A percentile compares a stretch with the other conserved stretches of the same genome.
phyloP scores from a whole-genome alignment of 2,797 vertebrate species.

The Perodicticus potto region DNA sequence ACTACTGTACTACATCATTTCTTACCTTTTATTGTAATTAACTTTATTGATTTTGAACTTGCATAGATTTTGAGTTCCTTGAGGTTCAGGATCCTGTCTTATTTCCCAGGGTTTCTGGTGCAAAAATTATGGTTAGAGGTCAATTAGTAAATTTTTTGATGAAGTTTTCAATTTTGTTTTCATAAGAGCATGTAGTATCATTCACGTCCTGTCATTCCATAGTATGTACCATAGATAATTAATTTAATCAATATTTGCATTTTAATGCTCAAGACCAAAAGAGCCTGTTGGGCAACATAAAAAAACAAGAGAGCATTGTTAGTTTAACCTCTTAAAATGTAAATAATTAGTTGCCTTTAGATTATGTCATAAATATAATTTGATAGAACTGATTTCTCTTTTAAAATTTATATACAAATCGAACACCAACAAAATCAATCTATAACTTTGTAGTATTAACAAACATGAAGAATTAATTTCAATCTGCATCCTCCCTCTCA shows the following conservation, averaged over 20 bases:
- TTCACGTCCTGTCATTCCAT: background rate
- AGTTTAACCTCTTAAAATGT: slow-evolving; percentile 31
- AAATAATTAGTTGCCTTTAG: slow-evolving; percentile 18
- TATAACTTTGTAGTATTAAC: background rate
- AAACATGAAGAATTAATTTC: background rate
- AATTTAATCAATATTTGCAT: background rate
- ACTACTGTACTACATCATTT: background rate
- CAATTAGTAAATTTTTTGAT: background rate
- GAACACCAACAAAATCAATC: background rate
- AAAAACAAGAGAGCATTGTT: background rate
- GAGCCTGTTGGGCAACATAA: background rate
- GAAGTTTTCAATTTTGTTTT: slow-evolving; percentile 32
- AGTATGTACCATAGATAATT: background rate
- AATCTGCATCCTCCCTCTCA: background rate
- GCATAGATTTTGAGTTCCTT: background rate
- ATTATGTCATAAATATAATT: background rate
- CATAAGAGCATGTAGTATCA: background rate
- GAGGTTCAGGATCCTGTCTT: background rate
- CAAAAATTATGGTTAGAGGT: background rate
- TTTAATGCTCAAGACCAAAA: slow-evolving; percentile 44
- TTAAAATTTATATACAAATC: background rate
- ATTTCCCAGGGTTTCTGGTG: background rate
- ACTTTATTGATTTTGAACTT: slow-evolving; percentile 45
- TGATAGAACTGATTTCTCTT: slow-evolving; percentile 25
- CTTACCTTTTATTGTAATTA: background rate